Evolutionary conservation across 1,140 invertebrate genomes (phyloP).

Genomic region (Marisa cornuarietis): DNA sequence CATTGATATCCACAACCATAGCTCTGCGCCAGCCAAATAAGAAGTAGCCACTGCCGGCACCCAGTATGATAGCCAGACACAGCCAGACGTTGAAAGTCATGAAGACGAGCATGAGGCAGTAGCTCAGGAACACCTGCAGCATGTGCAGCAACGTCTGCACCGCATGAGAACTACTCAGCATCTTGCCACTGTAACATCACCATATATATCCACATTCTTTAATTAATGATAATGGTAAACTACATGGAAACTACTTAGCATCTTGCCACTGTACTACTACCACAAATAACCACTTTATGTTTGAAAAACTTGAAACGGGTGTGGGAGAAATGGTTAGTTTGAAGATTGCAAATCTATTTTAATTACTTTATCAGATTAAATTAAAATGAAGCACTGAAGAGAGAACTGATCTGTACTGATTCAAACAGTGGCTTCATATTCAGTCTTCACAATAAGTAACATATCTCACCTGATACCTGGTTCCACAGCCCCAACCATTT

Average conservation of each 20-base stretch:
- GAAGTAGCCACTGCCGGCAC: conserved; percentile 90
- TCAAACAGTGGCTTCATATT: not conserved
- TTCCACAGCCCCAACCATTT: not conserved
- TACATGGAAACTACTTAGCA: too few relatives aligned
- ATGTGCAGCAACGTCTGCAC: conserved; percentile 90
- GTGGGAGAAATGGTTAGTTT: not conserved
- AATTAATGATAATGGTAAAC: too few relatives aligned
- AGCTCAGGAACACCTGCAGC: conserved; percentile 86
- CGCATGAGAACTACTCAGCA: conserved; percentile 71
- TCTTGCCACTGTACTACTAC: too few relatives aligned
- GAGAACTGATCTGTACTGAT: not conserved
- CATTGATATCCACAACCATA: conserved; percentile 84
- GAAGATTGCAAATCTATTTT: not conserved
- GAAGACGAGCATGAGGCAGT: conserved; percentile 96
- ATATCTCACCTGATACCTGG: not conserved
- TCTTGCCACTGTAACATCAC: conserved; percentile 34
- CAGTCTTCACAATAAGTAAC: not conserved
- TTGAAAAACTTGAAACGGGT: too few relatives aligned
- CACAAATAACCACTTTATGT: not conserved
- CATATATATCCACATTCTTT: not conserved
- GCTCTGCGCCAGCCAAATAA: conserved; percentile 93
- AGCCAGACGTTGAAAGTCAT: conserved; percentile 99
- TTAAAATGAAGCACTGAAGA: not conserved
- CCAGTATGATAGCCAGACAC: conserved; percentile 86
- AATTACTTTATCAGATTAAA: not conserved